phyloP scores from a whole-genome alignment of 2,113 vertebrate genomes.

The Rana temporaria region DNA sequence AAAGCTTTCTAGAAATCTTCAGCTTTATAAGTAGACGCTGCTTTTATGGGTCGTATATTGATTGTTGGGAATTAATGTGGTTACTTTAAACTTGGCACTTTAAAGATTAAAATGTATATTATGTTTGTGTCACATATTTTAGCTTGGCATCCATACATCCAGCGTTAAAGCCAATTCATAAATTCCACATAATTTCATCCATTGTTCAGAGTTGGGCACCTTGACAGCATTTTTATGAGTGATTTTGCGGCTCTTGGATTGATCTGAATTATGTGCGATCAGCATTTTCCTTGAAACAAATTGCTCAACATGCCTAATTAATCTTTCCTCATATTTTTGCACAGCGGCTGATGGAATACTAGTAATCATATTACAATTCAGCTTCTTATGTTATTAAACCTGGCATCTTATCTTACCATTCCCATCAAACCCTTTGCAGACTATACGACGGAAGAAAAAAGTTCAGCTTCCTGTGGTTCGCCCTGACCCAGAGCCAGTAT shows the following conservation, averaged over 20 bases:
- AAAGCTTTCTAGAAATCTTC: no score
- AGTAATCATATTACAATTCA: no score
- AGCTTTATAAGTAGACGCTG: no score
- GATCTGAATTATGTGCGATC: no score
- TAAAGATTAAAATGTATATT: slow-evolving; percentile 6
- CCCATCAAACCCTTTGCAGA: slow-evolving; percentile 71
- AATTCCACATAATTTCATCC: not conserved
- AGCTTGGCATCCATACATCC: not conserved
- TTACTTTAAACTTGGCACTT: slow-evolving; percentile 10
- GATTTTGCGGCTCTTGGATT: no score
- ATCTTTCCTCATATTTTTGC: no score
- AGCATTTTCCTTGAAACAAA: no score
- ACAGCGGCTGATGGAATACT: not conserved
- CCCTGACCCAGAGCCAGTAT: slow-evolving; percentile 87
- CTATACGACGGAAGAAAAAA: slow-evolving; percentile 95
- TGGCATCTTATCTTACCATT: not conserved
- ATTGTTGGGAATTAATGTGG: not conserved
- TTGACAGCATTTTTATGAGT: not conserved
- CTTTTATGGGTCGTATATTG: not conserved
- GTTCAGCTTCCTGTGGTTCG: slow-evolving; percentile 90
- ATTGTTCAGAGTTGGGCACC: not conserved
- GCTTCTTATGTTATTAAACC: no score
- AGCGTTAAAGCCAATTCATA: not conserved
- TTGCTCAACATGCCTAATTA: no score
- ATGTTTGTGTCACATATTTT: not conserved